Evolutionary conservation across 2,888 invertebrate species (phyloP), one percentile per base, ranked within the genome.

Genomic region (Drosophila mimetica): DNA sequence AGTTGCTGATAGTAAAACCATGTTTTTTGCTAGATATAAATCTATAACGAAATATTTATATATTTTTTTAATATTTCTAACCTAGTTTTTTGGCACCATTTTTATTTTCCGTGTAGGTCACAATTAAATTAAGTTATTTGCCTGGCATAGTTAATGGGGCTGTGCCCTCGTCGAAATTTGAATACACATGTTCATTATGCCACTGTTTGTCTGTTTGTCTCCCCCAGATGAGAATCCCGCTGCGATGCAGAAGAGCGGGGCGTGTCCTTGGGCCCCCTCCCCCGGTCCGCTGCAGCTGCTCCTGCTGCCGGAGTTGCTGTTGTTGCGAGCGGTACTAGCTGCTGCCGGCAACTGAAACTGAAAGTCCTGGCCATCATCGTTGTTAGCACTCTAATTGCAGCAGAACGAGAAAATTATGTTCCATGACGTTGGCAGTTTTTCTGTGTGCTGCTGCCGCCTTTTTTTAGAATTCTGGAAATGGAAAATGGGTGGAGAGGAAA

Each of bases 191-290:
- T 14, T 57, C 66, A 66, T 64, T 64, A 52, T 64, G 30, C 66
- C 66, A 14, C 39, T 54, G 44, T 34, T 55, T 55, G 70, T 50
- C 70, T 52, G 7, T 25, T 25, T 25, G 25, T 25, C 25, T 25
- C 25, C n/a, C 9, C 32, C 63, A 96, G 96, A 96, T 88, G 96
- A 96, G 91, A 96, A 96, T 91, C 96, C 96, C 86, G 96, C 96
- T 65, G 96, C 96, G 41, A 96, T 97, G 96, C 96, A 96, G 92
- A 96, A 96, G 89, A 96, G 96, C 71, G 70, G 92, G 94, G 95
- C 85, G 48, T 60, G 11, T 37, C 37, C 28, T 70, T 52, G 52
- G 66, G 47, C 71, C 59, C 44, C 50, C 54, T 44, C 71, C 59
- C 44, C 50, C 54, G 41, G 57, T 50, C 64, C 69, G 52, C 61